These are phyloP conservation scores for Stegophylla sp. DNA, from an alignment of 2,888 invertebrate species.

Conservation along the genomic window DNA sequence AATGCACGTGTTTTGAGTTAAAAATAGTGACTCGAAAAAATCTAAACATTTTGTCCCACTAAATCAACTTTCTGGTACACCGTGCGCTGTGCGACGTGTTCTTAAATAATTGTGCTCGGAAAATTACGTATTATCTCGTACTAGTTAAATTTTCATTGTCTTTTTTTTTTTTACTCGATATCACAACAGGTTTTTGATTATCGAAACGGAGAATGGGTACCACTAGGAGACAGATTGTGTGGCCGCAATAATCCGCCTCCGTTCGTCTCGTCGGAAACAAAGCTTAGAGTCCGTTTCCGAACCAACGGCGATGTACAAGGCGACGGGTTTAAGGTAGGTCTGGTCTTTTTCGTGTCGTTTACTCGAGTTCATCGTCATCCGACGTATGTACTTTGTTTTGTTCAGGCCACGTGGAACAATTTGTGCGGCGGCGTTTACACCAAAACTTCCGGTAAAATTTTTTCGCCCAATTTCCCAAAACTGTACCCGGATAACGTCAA, in stretches of 20 bases:
- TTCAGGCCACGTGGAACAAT: conserved; percentile 21
- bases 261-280: conserved; percentile 72
- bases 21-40: too few species aligned
- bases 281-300: conserved; percentile 76
- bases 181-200: conserved; percentile 66
- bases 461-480: conserved; percentile 36
- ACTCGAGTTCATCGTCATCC: neutral
- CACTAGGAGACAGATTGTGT: conserved; percentile 70
- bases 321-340: conserved; percentile 74
- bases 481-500: neutral
- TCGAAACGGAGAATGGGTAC: conserved; percentile 67
- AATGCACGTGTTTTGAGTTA: too few species aligned
- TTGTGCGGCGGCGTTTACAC: conserved; percentile 30
- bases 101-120: too few species aligned
- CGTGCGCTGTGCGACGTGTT: too few species aligned
- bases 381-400: neutral
- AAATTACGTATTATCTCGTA: too few species aligned
- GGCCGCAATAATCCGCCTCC: conserved; percentile 71
- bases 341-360: neutral
- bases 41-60: too few species aligned
- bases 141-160: neutral
- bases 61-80: too few species aligned
- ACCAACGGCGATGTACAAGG: conserved; percentile 73
- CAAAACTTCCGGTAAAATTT: conserved; percentile 7
- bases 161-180: neutral